Evolutionary conservation across 2,888 invertebrate species (phyloP).

Genomic region (Aspidapion aeneum): DNA sequence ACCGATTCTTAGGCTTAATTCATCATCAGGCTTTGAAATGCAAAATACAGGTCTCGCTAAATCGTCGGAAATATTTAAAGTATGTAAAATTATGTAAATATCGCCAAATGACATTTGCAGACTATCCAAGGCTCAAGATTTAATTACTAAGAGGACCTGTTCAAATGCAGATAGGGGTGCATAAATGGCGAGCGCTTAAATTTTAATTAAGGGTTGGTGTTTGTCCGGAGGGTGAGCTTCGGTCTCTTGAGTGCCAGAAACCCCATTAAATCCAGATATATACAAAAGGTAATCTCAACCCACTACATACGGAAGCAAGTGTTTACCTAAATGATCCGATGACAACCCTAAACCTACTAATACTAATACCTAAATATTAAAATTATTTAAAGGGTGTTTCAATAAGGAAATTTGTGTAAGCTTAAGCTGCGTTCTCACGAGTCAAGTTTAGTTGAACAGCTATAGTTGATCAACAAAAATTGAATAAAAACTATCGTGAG

Average conservation of each 20-base stretch:
- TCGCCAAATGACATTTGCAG: slow-evolving; percentile 1
- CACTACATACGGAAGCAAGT: not conserved
- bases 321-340: not conserved
- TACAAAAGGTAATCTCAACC: not conserved
- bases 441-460: too few species aligned
- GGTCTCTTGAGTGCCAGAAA: not conserved
- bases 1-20: not conserved
- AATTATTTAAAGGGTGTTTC: too few species aligned
- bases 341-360: not conserved
- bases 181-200: not conserved
- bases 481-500: too few species aligned
- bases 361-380: too few species aligned
- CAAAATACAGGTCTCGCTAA: not conserved
- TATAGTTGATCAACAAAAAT: too few species aligned
- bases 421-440: too few species aligned
- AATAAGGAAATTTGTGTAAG: too few species aligned
- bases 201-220: slow-evolving; percentile 2
- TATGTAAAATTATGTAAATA: not conserved
- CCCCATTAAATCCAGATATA: not conserved
- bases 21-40: not conserved
- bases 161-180: slow-evolving; percentile 2
- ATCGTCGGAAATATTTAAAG: not conserved
- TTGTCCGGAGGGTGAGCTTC: not conserved
- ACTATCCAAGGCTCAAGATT: not conserved
- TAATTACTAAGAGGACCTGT: slow-evolving; percentile 4